Evolutionary conservation across 2,113 vertebrate genomes (phyloP).

Genomic region (Ramphastos sulfuratus): DNA sequence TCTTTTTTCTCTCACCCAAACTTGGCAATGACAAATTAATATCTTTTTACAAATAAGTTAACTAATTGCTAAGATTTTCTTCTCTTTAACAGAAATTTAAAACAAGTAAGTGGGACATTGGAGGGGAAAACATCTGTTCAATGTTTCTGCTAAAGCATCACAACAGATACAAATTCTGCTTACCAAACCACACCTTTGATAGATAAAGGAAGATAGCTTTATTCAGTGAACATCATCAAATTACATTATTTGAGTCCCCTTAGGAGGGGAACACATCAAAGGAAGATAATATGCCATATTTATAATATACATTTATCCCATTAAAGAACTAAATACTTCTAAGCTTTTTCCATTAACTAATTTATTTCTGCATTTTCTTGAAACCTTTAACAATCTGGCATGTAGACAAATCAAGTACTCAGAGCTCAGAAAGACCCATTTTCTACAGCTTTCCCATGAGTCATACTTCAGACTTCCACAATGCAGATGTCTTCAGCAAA

Average conservation of each 20-base stretch:
- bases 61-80: neutral
- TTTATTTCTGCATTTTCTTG: neutral
- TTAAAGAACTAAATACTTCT: neutral
- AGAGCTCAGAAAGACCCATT: neutral
- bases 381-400: neutral
- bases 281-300: neutral
- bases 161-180: neutral
- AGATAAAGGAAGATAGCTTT: neutral
- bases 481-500: slow-evolving; percentile 28
- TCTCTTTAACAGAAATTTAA: neutral
- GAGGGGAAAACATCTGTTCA: neutral
- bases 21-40: neutral
- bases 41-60: neutral
- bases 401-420: neutral
- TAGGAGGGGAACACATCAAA: neutral
- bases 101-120: neutral
- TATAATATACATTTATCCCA: neutral
- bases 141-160: neutral
- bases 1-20: neutral
- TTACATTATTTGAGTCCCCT: neutral
- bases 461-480: slow-evolving; percentile 19
- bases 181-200: neutral
- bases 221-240: neutral
- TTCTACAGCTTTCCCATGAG: neutral
- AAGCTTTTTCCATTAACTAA: neutral